Conservation (phyloP, 2,113 vertebrate species). For the Oreochromis aureus region DNA sequence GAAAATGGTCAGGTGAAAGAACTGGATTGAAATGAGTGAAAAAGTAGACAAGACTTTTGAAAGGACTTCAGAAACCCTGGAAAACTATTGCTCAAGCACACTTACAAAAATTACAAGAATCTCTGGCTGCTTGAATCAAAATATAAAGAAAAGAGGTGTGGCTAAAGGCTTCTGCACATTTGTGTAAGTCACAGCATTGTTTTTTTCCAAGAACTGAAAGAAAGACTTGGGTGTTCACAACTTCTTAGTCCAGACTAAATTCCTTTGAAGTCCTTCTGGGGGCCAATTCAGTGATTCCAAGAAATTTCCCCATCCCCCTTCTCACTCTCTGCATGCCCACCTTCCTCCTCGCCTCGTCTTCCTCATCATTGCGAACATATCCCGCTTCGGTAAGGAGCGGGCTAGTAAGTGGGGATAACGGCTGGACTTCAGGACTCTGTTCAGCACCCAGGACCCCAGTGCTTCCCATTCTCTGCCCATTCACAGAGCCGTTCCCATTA, state of each 20-base stretch:
- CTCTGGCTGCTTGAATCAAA: background rate
- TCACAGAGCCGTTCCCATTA: slow-evolving; percentile 65
- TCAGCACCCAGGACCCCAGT: slow-evolving; percentile 68
- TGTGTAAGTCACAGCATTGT: background rate
- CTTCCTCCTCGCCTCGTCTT: slow-evolving; percentile 89
- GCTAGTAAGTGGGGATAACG: slow-evolving; percentile 85
- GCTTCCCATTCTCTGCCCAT: slow-evolving; percentile 70
- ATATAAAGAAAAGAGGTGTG: background rate
- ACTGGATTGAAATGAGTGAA: background rate
- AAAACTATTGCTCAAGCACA: background rate
- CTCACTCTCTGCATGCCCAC: slow-evolving; percentile 51
- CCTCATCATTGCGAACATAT: slow-evolving; percentile 82
- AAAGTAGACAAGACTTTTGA: background rate
- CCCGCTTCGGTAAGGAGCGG: slow-evolving; percentile 84
- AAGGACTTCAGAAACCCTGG: background rate
- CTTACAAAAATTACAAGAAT: background rate
- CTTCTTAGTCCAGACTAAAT: background rate
- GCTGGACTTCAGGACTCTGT: slow-evolving; percentile 80
- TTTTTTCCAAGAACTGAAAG: background rate
- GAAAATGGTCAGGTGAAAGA: background rate
- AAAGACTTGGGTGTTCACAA: background rate
- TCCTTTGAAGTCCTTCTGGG: background rate
- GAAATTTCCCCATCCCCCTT: background rate
- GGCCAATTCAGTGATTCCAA: background rate
- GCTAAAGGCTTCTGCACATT: background rate